phyloP scores from a whole-genome alignment of 2,113 vertebrate genomes.

The Abramis brama region DNA sequence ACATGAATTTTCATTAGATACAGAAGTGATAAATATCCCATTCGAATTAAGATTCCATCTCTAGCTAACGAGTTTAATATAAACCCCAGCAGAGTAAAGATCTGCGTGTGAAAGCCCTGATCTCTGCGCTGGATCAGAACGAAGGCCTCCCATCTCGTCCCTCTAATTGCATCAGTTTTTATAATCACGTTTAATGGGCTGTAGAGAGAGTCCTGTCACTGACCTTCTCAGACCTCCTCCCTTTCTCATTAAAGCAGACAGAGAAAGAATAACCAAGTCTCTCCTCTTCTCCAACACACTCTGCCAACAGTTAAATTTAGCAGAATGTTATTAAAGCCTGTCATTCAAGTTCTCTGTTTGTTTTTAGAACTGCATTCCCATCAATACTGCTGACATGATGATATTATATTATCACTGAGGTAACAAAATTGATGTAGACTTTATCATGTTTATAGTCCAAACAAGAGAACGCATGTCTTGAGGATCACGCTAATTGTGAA shows the following conservation, averaged over 20 bases:
- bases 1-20: not conserved
- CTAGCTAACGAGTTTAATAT: constrained; percentile 6
- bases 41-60: not conserved
- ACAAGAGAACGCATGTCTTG: not conserved
- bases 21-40: not conserved
- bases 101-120: constrained; percentile 28
- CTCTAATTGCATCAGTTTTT: constrained; percentile 47
- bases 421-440: constrained; percentile 14
- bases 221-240: constrained; percentile 43
- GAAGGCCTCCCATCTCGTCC: constrained; percentile 5
- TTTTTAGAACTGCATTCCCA: constrained; percentile 10
- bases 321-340: constrained; percentile 41
- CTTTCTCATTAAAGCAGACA: constrained; percentile 37
- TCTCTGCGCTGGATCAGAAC: not conserved
- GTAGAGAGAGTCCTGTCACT: constrained; percentile 45
- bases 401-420: constrained; percentile 26
- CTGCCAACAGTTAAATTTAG: constrained; percentile 33
- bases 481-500: constrained; percentile 20
- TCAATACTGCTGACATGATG: constrained; percentile 12
- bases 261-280: constrained; percentile 11
- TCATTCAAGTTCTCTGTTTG: constrained; percentile 18
- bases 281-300: not conserved
- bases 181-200: constrained; percentile 51
- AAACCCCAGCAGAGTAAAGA: constrained; percentile 10
- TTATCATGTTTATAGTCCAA: constrained; percentile 7